These are phyloP conservation scores for Delphinus delphis DNA, from an alignment of 2,113 vertebrate species.

Conservation along the genomic window DNA sequence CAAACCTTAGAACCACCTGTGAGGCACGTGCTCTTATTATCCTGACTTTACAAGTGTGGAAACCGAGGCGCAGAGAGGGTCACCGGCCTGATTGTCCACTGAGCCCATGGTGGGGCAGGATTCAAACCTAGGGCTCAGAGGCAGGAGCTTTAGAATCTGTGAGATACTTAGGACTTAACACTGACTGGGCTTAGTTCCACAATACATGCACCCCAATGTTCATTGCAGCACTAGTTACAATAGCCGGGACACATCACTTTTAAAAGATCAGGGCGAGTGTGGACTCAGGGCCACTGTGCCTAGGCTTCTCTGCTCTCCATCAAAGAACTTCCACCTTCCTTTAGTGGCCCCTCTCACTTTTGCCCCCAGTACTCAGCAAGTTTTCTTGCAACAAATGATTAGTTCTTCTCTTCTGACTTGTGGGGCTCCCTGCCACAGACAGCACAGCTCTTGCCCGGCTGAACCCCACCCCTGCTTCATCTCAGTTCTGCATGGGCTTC, in stretches of 20 bases:
- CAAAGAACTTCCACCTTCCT: neutral
- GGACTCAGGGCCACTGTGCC: conserved; percentile 34
- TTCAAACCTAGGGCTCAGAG: neutral
- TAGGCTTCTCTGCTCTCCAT: conserved; percentile 49
- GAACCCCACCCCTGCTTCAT: conserved; percentile 43
- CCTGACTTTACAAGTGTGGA: neutral
- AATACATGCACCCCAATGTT: no score
- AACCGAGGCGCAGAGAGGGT: neutral
- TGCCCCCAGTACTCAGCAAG: neutral
- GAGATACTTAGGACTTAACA: neutral
- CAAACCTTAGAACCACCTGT: neutral
- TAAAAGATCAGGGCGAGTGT: neutral
- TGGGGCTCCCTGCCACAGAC: conserved; percentile 1
- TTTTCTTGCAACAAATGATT: conserved; percentile 49
- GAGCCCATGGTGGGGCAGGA: neutral
- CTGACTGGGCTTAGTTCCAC: neutral
- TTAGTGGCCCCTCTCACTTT: neutral
- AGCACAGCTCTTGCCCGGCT: neutral
- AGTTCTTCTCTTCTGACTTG: conserved; percentile 49
- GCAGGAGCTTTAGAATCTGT: neutral
- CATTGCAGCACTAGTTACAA: no score
- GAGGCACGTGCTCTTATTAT: neutral
- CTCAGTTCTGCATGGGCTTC: conserved; percentile 52
- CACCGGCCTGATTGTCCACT: neutral
- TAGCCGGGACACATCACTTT: neutral